Base-by-base conservation (phyloP, 2,797 vertebrate species). In the Emys orbicularis region DNA sequence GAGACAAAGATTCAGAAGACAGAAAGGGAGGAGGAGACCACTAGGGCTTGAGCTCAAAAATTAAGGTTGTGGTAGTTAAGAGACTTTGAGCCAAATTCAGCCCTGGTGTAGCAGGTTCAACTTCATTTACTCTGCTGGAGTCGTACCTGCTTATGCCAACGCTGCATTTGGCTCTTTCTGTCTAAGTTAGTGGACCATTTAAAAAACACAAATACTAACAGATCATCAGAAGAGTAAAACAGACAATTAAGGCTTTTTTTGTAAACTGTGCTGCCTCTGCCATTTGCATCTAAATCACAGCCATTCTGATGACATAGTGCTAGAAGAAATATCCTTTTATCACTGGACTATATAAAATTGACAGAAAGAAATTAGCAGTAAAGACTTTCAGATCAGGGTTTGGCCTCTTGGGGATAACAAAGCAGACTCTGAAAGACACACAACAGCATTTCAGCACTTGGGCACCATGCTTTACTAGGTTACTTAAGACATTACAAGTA, bases 401-500 rank as follows among this genome's bases (percentile, higher is more conserved):
- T 93, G 41, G 95, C 86, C 98, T 97, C 97, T 91, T 94, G 97
- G 96, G 97, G 81, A 86, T 97, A 98, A 98, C 97, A 97, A 98
- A 98, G 87, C 59, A 96, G 95, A 92, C 88, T 92, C 92, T 93
- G 95, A 97, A 97, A 97, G 90, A 94, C 37, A 92, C 80, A 89
- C 61, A 95, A 49, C 53, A 91, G 92, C 92, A 95, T 94, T 98
- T 97, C 91, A 91, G 88, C 96, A 95, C 94, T 93, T 96, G 96
- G 92, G 86, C 88, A 96, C 93, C 92, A 92, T 97, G 97, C 95
- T 97, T 98, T 98, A 95, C 87, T 97, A 96, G 81, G 96, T 97
- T 97, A 96, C 96, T 97, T 92, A 96, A 98, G 96, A 97, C 98
- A 97, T 98, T 97, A 97, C 92, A 92, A 97, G 97, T 97, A 98